Evolutionary conservation across 2,797 vertebrate species (phyloP).

Genomic region (Falco concolor): DNA sequence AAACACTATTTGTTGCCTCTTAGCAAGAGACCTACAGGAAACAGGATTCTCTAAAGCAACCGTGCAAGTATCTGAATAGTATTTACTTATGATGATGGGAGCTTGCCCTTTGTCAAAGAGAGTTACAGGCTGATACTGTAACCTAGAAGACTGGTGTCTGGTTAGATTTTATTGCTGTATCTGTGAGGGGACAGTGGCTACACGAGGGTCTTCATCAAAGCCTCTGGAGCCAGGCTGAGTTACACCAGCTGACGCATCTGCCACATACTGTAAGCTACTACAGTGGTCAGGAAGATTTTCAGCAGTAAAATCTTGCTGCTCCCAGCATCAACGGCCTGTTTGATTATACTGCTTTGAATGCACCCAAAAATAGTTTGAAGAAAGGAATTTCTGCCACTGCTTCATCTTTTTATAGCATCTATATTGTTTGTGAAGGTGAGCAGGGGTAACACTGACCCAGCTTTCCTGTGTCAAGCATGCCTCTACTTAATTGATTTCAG

Average conservation of each 20-base stretch:
- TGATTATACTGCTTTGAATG: neutral
- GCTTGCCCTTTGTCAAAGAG: neutral
- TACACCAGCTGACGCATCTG: neutral
- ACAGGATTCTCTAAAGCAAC: neutral
- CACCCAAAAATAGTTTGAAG: neutral
- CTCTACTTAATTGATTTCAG: neutral
- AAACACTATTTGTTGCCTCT: neutral
- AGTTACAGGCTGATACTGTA: neutral
- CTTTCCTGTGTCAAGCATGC: accelerated
- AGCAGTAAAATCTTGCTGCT: neutral
- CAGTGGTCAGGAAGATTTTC: neutral
- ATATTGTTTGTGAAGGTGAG: neutral
- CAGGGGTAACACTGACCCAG: neutral
- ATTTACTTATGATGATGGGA: neutral
- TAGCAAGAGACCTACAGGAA: neutral
- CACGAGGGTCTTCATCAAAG: neutral
- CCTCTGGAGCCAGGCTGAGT: neutral
- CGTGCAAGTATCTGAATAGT: neutral
- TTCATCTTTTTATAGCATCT: neutral
- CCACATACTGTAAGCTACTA: neutral
- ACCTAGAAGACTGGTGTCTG: neutral
- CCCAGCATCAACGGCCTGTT: neutral
- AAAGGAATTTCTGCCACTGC: neutral
- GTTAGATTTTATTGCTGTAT: neutral
- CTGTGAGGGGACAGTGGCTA: neutral